Evolutionary conservation across 2,888 invertebrate genomes (phyloP), one percentile per base, ranked within the genome.

Genomic region (Myathropa florea): DNA sequence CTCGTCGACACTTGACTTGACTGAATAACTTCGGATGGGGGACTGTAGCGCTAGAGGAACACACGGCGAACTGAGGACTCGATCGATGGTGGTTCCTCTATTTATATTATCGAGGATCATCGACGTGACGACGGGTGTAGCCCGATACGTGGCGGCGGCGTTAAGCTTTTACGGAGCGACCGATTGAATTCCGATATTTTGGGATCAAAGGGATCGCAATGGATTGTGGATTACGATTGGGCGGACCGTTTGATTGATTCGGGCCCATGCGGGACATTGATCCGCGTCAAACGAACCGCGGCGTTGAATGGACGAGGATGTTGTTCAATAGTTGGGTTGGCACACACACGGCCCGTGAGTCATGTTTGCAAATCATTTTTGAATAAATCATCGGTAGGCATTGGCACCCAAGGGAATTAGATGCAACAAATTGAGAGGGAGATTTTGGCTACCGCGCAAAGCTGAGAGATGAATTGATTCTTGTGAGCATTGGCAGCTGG

Each of bases 91-190:
- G 78, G 39, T 65, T 67, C 83, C 60, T 79, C 82, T 86, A 86
- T 86, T 86, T 86, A 86, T 86, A 86, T 86, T 75, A 61, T 86
- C 39, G 77, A 83, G 71, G 78, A 83, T 72, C 71, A 78, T 57
- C 53, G 70, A 71, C 60, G 57, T 21, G 36, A 70, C 30, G 46
- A 46, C 7, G 59, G 60, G 26, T 28, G 33, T 57, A 59, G 75
- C 39, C 57, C 14, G 60, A 64, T 21, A 30, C 10, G 46, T 33
- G 7, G 39, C 57, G n/a, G 24, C 53, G 46, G 75, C 67, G 60
- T 26, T 72, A 46, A 76, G 63, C 63, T 81, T 77, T 81, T 24
- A 68, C 46, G 33, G 64, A 71, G 39, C 78, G 61, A 78, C 78
- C 65, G 55, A 70, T 86, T 83, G 81, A 73, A 79, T 83, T 73